phyloP scores from a whole-genome alignment of 2,888 invertebrate genomes.

The Conchocele bisecta region DNA sequence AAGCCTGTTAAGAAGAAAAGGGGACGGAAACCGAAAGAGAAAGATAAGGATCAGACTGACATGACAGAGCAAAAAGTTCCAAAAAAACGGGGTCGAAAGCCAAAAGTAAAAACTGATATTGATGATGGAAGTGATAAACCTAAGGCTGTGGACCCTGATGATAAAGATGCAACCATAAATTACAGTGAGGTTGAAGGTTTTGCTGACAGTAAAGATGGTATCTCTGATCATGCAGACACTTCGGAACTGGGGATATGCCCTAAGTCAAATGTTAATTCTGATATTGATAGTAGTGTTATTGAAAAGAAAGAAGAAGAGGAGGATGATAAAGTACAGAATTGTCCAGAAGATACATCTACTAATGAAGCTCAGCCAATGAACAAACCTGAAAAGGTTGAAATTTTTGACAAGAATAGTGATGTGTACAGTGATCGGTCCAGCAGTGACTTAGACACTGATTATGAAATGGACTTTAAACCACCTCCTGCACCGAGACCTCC shows the following conservation, averaged over 20 bases:
- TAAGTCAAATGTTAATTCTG: background rate
- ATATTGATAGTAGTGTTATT: background rate
- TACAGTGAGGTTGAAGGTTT: conserved; percentile 65
- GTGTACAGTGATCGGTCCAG: conserved; percentile 59
- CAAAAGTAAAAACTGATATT: conserved; percentile 33
- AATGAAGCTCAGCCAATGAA: conserved; percentile 4
- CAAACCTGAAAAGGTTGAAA: conserved; percentile 47
- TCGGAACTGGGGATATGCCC: background rate
- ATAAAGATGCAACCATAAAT: conserved; percentile 61
- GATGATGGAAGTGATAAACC: conserved; percentile 38
- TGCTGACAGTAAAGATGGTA: conserved; percentile 63
- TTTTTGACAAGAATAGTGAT: conserved; percentile 56
- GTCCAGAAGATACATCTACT: background rate
- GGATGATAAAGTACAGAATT: conserved; percentile 12
- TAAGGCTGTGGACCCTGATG: conserved; percentile 47
- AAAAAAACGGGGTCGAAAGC: conserved; percentile 51
- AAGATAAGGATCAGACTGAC: conserved; percentile 28
- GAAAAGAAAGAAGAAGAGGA: conserved; percentile 2
- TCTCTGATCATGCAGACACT: conserved; percentile 42
- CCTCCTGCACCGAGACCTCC: conserved; percentile 69
- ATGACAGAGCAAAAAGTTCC: conserved; percentile 36
- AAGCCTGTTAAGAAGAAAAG: conserved; percentile 49
- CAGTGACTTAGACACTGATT: conserved; percentile 67
- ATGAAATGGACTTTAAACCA: conserved; percentile 68
- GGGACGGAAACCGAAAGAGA: conserved; percentile 44